Base-by-base conservation (phyloP, 2,113 vertebrate genomes). In the Pterocles gutturalis region DNA sequence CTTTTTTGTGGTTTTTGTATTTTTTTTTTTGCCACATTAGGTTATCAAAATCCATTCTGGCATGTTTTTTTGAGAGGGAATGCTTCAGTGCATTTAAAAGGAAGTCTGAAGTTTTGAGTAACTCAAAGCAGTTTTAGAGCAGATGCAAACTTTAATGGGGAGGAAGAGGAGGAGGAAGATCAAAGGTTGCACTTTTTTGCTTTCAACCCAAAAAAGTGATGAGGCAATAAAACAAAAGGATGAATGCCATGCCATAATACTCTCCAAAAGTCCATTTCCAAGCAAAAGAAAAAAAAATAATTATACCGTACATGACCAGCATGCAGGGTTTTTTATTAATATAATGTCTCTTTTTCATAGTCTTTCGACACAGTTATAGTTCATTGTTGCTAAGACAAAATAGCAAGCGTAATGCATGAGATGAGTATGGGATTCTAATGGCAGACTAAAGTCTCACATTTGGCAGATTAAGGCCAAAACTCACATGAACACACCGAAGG, bases 281-380 rank as follows among this genome's bases (percentile, higher is more conserved):
- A 99, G 98, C 99, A 98, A 96, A 98, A 97, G 92, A 93, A 94
- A 95, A 97, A 98, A 98, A 98, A 98, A 98, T 98, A 98, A 99
- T 98, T 98, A 98, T 98, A 98, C 99, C 99, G 3, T 99, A 99
- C 99, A 99, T 99, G 99, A 99, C 99, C 99, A 99, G 99, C 99
- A 99, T 99, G 99, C 99, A 99, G 98, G 99, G 97, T 98, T 98
- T 98, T 97, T 99, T 98, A 99, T 99, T 98, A 99, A 98, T 98
- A 99, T 98, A 99, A 98, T 93, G 98, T 98, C 98, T 99, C 97
- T 99, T 97, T 98, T 98, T 98, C 98, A 98, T 98, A 99, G 98
- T 98, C 98, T 99, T 98, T 99, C 75, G 98, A 99, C 98, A 98
- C 98, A 98, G 98, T 98, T 98, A 98, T 90, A 98, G 98, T 99